Percentiles rank a stretch among this genome's conserved stretches.
phyloP scores from a whole-genome alignment of 2,888 invertebrate species.

The Muscina levida region DNA sequence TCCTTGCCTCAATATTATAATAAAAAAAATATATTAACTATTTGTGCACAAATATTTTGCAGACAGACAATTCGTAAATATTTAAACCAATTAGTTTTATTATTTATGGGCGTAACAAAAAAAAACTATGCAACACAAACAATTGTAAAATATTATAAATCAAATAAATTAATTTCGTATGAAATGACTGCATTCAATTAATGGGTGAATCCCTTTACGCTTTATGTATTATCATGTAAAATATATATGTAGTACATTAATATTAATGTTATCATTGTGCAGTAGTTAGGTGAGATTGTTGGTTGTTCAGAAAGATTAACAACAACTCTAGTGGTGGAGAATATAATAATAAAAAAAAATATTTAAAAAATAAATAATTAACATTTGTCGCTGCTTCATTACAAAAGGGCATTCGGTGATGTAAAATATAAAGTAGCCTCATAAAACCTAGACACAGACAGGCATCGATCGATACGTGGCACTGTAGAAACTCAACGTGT shows the following conservation, averaged over 20 bases:
- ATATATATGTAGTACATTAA: too few relatives aligned
- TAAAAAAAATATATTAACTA: too few relatives aligned
- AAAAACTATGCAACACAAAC: neutral
- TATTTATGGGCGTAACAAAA: neutral
- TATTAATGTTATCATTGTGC: neutral
- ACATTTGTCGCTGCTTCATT: neutral
- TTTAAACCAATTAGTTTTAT: conserved; percentile 2
- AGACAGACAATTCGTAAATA: neutral
- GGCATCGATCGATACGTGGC: too few relatives aligned
- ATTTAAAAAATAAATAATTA: conserved; percentile 4
- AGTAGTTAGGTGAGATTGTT: neutral
- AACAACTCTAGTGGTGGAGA: too few relatives aligned
- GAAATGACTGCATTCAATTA: neutral
- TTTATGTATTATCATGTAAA: neutral
- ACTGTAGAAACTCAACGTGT: too few relatives aligned
- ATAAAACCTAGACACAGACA: neutral
- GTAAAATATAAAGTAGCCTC: neutral
- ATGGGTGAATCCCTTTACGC: neutral
- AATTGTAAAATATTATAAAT: too few relatives aligned
- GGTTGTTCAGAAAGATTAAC: too few relatives aligned
- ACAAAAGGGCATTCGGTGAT: neutral
- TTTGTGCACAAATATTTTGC: too few relatives aligned
- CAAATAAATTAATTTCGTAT: conserved; percentile 8
- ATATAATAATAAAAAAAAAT: neutral
- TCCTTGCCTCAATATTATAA: too few relatives aligned